Conservation (phyloP, 2,888 invertebrate species). For the Parelbella ahira region DNA sequence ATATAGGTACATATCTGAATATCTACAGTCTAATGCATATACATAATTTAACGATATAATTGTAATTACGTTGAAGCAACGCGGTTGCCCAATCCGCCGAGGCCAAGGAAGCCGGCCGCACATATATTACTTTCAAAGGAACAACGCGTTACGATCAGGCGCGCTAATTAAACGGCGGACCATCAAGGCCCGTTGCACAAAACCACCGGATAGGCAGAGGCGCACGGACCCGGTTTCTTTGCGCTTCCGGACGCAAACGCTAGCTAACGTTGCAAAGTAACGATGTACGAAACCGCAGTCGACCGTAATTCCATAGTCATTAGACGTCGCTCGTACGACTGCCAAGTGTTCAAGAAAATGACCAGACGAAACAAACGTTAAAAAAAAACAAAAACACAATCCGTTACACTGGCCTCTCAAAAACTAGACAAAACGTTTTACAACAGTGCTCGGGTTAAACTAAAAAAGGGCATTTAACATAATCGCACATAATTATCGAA, state of each 20-base stretch:
- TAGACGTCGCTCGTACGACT: slow-evolving; percentile 13
- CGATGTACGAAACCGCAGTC: slow-evolving; percentile 47
- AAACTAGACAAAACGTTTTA: too few relatives aligned
- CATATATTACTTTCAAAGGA: slow-evolving; percentile 17
- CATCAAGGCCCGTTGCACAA: slow-evolving; percentile 11
- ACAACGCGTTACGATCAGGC: slow-evolving; percentile 9
- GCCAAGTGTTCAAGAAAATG: too few relatives aligned
- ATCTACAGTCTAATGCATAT: too few relatives aligned
- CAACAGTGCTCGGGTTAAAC: too few relatives aligned
- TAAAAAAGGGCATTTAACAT: too few relatives aligned
- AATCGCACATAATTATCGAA: too few relatives aligned
- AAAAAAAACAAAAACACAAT: too few relatives aligned
- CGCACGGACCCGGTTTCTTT: slow-evolving; percentile 46
- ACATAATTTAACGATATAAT: too few relatives aligned
- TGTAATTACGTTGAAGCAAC: slow-evolving; percentile 3
- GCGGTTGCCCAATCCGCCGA: slow-evolving; percentile 11
- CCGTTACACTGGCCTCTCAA: too few relatives aligned
- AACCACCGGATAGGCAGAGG: slow-evolving; percentile 11
- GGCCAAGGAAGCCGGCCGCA: slow-evolving; percentile 13
- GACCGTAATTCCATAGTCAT: slow-evolving; percentile 58
- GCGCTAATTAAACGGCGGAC: slow-evolving; percentile 4
- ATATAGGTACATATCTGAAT: too few relatives aligned
- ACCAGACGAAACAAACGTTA: too few relatives aligned
- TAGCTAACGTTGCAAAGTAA: too few relatives aligned
- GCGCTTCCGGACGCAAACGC: slow-evolving; percentile 61